Evolutionary conservation across 2,113 vertebrate genomes (phyloP), one percentile per base, ranked within the genome.

Genomic region (Mobula hypostoma): DNA sequence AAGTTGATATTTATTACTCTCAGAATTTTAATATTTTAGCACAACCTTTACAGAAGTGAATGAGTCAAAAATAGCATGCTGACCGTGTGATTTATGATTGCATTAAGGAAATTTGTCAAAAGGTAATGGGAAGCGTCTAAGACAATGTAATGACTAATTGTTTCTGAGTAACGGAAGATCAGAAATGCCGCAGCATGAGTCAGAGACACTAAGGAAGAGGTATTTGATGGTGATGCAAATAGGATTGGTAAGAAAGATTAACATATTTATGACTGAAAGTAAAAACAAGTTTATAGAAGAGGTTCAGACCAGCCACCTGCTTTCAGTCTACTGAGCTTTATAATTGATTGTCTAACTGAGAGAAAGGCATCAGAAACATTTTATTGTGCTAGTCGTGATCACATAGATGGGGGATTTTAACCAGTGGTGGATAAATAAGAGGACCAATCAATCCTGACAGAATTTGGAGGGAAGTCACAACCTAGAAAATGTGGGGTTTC

Each of bases 271-370:
- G 48, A 29, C 5, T 74, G 12, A 76, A 76, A 76, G 11, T 7
- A 93, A 93, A 93, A 36, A 93, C 19, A 93, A 24, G 21, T 56
- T 93, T 90, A 14, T 29, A 56, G 91, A 74, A 74, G 70, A 90
- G 85, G 17, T 76, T 27, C 19, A 15, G 36, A 36, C n/a, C 66
- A 74, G 14, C 19, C 90, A 74, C 74, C 68, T 93, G 90, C 90
- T 93, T 93, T 74, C 19, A 74, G 19, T 93, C 36, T 48, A 36
- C 66, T 70, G 32, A 36, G 5, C 88, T 91, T 91, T 91, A 70
- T 19, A 91, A 70, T 14, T 36, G 61, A 91, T 68, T 91, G 91
- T 74, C 11, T 5, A 93, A 56, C 32, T 74, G 5, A 74, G 40
- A 93, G 74, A 9, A 93, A 93, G 74, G 29, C 70, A 72, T 56